Percentiles rank a stretch among this genome's conserved stretches.
Evolutionary conservation across 2,113 vertebrate species (phyloP).

Genomic region (Leptobrachium ailaonicum): DNA sequence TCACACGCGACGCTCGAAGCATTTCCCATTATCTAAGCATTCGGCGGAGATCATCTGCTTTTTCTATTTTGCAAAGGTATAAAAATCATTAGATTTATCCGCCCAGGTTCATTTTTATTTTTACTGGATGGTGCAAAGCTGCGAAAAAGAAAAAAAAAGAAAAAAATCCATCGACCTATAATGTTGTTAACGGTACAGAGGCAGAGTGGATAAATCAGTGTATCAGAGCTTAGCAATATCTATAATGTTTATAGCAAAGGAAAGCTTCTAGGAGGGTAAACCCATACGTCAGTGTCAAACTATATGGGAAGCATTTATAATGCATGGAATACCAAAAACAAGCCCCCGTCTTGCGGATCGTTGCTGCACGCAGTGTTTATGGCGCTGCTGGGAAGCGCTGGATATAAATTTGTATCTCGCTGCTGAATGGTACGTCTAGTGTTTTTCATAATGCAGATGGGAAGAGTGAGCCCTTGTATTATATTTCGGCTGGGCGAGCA

Average conservation of each 20-base stretch:
- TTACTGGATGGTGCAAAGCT: conserved; percentile 10
- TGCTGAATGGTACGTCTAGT: conserved; percentile 29
- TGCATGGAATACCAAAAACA: conserved; percentile 19
- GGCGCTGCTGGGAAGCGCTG: conserved; percentile 10
- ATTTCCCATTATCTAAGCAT: conserved; percentile 13
- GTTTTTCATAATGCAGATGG: conserved; percentile 24
- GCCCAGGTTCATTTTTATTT: conserved; percentile 18
- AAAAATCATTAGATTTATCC: conserved; percentile 30
- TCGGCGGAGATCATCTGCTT: conserved; percentile 1
- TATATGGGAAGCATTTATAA: conserved; percentile 32
- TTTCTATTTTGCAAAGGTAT: conserved; percentile 11
- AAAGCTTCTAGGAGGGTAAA: conserved; percentile 44
- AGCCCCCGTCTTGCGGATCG: conserved; percentile 1
- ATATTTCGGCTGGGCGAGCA: too few relatives aligned
- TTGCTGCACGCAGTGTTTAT: conserved; percentile 26
- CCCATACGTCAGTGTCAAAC: conserved; percentile 37
- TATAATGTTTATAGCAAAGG: conserved; percentile 36
- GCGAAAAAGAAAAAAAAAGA: conserved; percentile 4
- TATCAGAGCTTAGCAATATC: conserved; percentile 36
- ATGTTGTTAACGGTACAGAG: conserved; percentile 30
- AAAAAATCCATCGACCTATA: conserved; percentile 35
- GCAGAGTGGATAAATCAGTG: conserved; percentile 15
- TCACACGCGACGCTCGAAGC: conserved; percentile 20
- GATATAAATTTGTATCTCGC: conserved; percentile 34
- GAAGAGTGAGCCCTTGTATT: conserved; percentile 14